phyloP scores from a whole-genome alignment of 2,113 vertebrate genomes.

The Ahaetulla prasina region DNA sequence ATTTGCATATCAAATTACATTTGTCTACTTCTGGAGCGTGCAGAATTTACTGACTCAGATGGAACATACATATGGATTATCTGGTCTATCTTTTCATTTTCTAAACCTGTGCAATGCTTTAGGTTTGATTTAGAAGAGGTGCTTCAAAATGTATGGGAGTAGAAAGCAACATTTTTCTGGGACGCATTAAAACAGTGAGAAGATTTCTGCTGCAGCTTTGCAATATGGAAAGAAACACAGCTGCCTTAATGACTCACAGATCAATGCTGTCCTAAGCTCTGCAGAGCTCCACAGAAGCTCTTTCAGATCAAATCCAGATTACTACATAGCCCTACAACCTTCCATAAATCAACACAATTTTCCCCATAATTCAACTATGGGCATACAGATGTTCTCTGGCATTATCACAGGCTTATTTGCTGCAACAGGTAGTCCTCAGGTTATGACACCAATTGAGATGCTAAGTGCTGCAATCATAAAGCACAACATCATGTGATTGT shows the following conservation, averaged over 20 bases:
- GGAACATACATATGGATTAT: background rate
- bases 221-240: background rate
- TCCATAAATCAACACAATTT: rapidly evolving
- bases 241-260: background rate
- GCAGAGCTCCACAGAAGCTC: background rate
- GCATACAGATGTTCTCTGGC: background rate
- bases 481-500: background rate
- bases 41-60: background rate
- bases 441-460: background rate
- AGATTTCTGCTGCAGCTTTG: background rate
- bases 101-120: background rate
- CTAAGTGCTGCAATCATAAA: background rate
- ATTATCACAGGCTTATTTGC: background rate
- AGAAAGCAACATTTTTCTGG: background rate
- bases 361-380: background rate
- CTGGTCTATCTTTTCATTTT: background rate
- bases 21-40: background rate
- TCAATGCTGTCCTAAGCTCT: background rate
- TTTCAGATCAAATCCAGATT: background rate
- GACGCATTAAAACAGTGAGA: background rate
- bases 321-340: background rate
- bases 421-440: background rate
- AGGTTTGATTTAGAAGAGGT: background rate
- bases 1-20: background rate
- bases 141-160: background rate